Evolutionary conservation across 2,797 vertebrate species (phyloP).

Genomic region (Cercopithecus hamlyni): DNA sequence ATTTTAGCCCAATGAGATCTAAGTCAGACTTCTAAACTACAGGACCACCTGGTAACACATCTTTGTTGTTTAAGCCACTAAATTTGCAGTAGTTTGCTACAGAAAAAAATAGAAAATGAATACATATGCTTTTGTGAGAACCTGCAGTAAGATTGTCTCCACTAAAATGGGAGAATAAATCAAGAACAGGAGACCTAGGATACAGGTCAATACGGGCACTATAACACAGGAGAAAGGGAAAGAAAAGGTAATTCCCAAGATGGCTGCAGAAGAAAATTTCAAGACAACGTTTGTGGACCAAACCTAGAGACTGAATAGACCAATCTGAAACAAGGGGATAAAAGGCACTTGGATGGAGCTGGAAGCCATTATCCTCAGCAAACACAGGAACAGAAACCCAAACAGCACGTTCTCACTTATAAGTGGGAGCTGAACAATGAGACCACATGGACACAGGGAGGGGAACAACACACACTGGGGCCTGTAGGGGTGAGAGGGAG

Average conservation of each 20-base stretch:
- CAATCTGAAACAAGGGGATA: not conserved
- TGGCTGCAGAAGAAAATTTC: too few species aligned
- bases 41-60: not conserved
- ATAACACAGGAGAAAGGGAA: not conserved
- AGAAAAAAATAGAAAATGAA: not conserved
- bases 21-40: not conserved
- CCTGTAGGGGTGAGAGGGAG: too few species aligned
- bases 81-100: not conserved
- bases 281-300: not conserved
- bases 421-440: too few species aligned
- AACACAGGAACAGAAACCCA: too few species aligned
- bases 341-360: not conserved
- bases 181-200: not conserved
- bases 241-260: not conserved
- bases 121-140: not conserved
- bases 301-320: not conserved
- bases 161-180: not conserved
- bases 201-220: not conserved
- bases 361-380: too few species aligned
- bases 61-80: not conserved
- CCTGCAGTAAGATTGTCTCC: not conserved
- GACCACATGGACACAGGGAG: too few species aligned
- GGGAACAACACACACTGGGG: too few species aligned
- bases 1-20: not conserved
- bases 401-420: too few species aligned